Conservation (phyloP, 2,113 vertebrate genomes). For the Psittacula cyanocephala region DNA sequence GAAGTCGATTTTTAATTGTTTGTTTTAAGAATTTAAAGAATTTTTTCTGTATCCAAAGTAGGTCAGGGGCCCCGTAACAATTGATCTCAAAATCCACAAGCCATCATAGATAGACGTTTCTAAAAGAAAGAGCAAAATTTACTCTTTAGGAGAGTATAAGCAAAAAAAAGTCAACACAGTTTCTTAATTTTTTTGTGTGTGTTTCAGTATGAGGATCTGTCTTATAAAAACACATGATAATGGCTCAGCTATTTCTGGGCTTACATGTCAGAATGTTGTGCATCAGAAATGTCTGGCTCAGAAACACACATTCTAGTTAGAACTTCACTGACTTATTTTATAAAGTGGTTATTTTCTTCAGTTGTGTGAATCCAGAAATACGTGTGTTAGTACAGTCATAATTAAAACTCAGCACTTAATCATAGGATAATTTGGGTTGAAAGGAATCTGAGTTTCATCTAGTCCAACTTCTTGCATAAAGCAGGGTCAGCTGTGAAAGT, state of each 20-base stretch:
- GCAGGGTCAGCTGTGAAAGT: neutral
- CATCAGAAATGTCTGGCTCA: neutral
- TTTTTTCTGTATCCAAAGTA: neutral
- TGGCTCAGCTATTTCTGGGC: neutral
- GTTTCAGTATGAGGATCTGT: neutral
- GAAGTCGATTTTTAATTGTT: neutral
- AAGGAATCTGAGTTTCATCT: neutral
- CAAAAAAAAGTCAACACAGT: neutral
- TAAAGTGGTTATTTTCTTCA: neutral
- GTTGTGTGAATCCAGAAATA: neutral
- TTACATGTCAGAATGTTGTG: neutral
- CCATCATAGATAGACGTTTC: neutral
- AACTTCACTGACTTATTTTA: neutral
- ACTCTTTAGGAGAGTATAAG: neutral
- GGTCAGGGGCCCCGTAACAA: neutral
- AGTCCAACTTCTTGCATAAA: neutral
- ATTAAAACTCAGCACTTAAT: neutral
- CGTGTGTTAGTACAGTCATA: neutral
- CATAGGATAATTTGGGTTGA: neutral
- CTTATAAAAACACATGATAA: neutral
- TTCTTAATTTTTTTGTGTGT: neutral
- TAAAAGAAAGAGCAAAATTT: neutral
- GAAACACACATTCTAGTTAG: neutral
- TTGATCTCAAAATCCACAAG: neutral
- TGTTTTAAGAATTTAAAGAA: neutral